Conservation (phyloP, 2,888 invertebrate genomes). For the Cremastinae sp. region DNA sequence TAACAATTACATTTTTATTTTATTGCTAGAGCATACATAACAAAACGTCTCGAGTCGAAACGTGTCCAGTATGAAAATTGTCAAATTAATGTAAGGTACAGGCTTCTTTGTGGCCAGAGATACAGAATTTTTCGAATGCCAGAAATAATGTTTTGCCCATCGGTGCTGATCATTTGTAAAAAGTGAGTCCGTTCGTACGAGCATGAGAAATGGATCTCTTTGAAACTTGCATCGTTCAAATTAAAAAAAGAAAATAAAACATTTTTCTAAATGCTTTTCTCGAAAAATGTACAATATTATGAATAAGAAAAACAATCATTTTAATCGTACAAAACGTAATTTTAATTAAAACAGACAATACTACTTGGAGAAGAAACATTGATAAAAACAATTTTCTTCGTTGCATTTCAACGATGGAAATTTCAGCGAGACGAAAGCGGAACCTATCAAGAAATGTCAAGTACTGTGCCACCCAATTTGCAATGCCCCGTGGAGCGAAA, state of each 20-base stretch:
- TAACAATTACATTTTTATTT: conserved; percentile 47
- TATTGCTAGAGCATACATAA: conserved; percentile 50
- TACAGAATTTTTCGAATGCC: conserved; percentile 13
- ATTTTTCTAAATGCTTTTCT: not conserved
- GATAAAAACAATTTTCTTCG: conserved; percentile 1
- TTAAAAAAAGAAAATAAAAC: conserved; percentile 11
- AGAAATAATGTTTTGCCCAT: conserved; percentile 11
- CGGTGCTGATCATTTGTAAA: conserved; percentile 24
- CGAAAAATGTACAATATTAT: too few species aligned
- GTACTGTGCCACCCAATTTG: conserved; percentile 55
- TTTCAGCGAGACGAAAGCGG: not conserved
- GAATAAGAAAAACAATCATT: too few species aligned
- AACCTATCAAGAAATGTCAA: conserved; percentile 60
- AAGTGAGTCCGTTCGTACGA: conserved; percentile 14
- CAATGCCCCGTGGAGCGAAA: conserved; percentile 22
- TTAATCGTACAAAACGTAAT: too few species aligned
- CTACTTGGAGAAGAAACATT: not conserved
- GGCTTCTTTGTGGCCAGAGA: conserved; percentile 12
- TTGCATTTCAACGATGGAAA: not conserved
- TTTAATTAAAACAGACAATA: too few species aligned
- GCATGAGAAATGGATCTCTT: not conserved
- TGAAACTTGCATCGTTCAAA: too few species aligned
- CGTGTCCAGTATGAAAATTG: conserved; percentile 15
- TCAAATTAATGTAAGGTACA: conserved; percentile 25
- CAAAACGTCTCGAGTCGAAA: conserved; percentile 37